Base-by-base conservation (phyloP, 2,888 invertebrate species). In the Rhorus exstirpatorius region DNA sequence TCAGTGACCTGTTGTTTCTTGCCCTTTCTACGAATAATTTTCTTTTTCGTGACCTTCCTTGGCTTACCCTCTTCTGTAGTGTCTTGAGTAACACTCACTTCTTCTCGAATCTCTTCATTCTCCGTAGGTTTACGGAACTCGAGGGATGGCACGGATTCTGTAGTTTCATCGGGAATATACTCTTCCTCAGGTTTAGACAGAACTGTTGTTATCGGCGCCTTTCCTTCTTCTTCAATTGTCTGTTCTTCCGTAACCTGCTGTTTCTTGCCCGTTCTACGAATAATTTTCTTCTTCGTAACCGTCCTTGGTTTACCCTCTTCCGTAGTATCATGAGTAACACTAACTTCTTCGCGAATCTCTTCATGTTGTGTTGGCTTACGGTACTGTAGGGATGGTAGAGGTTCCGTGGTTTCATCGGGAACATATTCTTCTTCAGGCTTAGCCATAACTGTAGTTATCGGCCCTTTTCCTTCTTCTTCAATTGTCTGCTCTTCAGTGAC, bases 161-260 rank as follows among this genome's bases (percentile, higher is more conserved):
- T 79, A 0, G 68, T 53, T 35, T 85, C 86, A 3, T 84, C 72
- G 1, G 74, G 76, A 51, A 81, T 10, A 4, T 72, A 53, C 67
- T 80, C 81, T 17, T 84, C 86, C 44, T 79, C 85, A 85, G 67
- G 49, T 46, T 68, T 58, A 55, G 93, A 91, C 10, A 92, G 91
- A 3, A 94, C 91, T 65, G 91, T 93, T 0, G 92, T 92, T 0
- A 92, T 85, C 0, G 93, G 93, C 12, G 93, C 90, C 88, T 94
- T 93, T 67, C 93, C 93, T 77, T 94, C 93, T 89, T 94, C 93
- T 86, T 94, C 93, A 49, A 93, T 87, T 0, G 94, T 94, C 85
- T 93, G 93, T 84, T 94, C 87, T 70, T 85, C 86, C 12, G 92
- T 91, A 8, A 89, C 89, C 81, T 93, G 91, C 79, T 93, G 91